phyloP scores from a whole-genome alignment of 2,888 invertebrate species.

The Acleris laterana region DNA sequence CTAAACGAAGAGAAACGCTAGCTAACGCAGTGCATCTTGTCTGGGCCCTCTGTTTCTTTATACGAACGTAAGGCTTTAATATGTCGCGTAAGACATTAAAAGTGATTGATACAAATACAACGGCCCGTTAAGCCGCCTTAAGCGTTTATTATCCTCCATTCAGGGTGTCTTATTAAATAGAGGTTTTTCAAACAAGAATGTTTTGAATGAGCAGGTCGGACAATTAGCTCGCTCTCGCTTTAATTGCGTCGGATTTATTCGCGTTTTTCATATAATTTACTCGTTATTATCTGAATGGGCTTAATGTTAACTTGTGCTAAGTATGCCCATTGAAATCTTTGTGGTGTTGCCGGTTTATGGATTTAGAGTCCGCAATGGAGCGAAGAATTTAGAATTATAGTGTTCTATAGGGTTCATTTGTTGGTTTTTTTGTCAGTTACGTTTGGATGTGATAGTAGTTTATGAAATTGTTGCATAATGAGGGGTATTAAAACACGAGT shows the following conservation, averaged over 20 bases:
- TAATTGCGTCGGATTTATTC: conserved; percentile 55
- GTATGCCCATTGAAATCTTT: conserved; percentile 43
- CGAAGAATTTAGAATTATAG: background rate
- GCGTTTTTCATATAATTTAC: conserved; percentile 58
- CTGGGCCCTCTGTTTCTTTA: too few species aligned
- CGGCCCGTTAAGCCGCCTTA: background rate
- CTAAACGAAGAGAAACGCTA: too few species aligned
- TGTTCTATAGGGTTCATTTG: background rate
- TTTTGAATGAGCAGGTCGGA: conserved; percentile 70
- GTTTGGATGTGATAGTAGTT: too few species aligned
- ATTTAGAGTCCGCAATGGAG: background rate
- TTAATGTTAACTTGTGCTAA: conserved; percentile 48
- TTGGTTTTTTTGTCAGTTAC: too few species aligned
- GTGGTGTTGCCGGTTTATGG: background rate
- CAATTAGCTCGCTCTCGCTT: conserved; percentile 72
- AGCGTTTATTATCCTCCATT: conserved; percentile 38
- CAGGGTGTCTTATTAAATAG: conserved; percentile 45
- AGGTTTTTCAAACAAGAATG: conserved; percentile 61
- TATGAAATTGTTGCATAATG: too few species aligned
- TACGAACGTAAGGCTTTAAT: too few species aligned
- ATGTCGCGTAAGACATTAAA: too few species aligned
- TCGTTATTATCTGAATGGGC: conserved; percentile 56
- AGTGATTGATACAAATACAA: too few species aligned
- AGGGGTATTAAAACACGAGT: too few species aligned
- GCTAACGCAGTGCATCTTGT: too few species aligned